phyloP scores from a whole-genome alignment of 2,888 invertebrate species.

The Oscheius sp. region DNA sequence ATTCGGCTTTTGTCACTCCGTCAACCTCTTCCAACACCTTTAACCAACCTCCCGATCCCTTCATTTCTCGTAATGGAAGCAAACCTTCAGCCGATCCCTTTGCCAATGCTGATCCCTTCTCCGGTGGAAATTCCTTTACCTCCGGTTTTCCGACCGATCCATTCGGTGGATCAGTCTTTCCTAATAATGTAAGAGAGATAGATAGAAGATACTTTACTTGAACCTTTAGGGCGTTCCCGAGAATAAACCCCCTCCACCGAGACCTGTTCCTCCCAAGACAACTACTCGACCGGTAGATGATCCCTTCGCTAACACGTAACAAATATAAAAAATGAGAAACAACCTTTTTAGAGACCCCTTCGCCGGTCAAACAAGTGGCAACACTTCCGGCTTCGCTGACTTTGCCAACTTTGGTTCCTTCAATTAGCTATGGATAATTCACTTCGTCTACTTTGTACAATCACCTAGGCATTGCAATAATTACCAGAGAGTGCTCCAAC shows the following conservation, averaged over 20 bases:
- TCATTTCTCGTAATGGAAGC: conserved; percentile 25
- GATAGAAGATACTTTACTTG: not conserved
- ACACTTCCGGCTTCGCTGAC: conserved; percentile 53
- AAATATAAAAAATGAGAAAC: not conserved
- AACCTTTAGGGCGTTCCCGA: not conserved
- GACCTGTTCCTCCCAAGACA: conserved; percentile 53
- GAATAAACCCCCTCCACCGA: conserved; percentile 42
- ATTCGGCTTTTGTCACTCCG: conserved; percentile 19
- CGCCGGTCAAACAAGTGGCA: conserved; percentile 33
- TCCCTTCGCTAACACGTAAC: conserved; percentile 55
- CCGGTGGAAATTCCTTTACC: not conserved
- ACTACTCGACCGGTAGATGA: conserved; percentile 45
- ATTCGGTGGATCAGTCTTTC: conserved; percentile 1
- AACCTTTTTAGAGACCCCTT: conserved; percentile 39
- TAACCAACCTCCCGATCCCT: conserved; percentile 47
- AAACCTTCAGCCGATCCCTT: conserved; percentile 41
- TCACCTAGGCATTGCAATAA: too few relatives aligned
- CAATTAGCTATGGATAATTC: not conserved
- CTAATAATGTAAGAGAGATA: conserved; percentile 1
- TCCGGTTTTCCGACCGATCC: conserved; percentile 1
- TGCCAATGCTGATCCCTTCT: conserved; percentile 51
- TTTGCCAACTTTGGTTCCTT: conserved; percentile 44
- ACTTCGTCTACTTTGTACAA: not conserved
- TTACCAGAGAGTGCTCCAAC: conserved; percentile 16
- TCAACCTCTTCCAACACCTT: conserved; percentile 28